Evolutionary conservation across 2,797 vertebrate species (phyloP), one percentile per base, ranked within the genome.

Genomic region (Oryzias sinensis): DNA sequence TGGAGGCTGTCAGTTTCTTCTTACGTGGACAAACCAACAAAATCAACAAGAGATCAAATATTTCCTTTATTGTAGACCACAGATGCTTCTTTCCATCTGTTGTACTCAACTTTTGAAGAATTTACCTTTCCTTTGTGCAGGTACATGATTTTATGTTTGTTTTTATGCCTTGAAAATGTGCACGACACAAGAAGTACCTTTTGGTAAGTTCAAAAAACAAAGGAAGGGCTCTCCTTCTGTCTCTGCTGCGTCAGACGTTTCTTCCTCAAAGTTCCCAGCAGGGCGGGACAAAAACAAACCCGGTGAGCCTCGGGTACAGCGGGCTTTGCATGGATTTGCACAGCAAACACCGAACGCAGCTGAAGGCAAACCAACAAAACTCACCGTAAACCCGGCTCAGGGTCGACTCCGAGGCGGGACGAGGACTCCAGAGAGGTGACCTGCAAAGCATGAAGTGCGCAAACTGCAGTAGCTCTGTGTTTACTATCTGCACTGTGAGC

Each of bases 281-380:
- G 58, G 29, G 50, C 37, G 45, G 59, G 63, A 63, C 24, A 47
- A 14, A 45, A 70, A 44, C 49, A 9, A 18, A 41, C 27, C 14
- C 29, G 22, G 71, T 3, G 5, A 14, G 5, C 65, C 62, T 70
- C 82, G 72, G 81, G 54, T 72, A 93, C 94, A 81, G 86, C 93
- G 94, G 96, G 96, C 95, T 98, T 98, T 99, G 97, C 96, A 96
- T 98, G 95, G 96, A 97, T 99, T 99, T 98, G 97, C 97, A 99
- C 97, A 99, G 95, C 96, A 84, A 73, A 80, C 52, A 60, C 72
- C 70, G 51, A 44, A 44, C 79, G 59, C 93, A 88, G 94, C 96
- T 96, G 95, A 90, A 90, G 93, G 94, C 96, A 98, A 95, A 93
- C 93, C 94, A 93, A 93, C 96, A 97, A 97, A 98, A 95, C 97